Conservation (phyloP, 2,797 vertebrate species). For the Eutrigla gurnardus region DNA sequence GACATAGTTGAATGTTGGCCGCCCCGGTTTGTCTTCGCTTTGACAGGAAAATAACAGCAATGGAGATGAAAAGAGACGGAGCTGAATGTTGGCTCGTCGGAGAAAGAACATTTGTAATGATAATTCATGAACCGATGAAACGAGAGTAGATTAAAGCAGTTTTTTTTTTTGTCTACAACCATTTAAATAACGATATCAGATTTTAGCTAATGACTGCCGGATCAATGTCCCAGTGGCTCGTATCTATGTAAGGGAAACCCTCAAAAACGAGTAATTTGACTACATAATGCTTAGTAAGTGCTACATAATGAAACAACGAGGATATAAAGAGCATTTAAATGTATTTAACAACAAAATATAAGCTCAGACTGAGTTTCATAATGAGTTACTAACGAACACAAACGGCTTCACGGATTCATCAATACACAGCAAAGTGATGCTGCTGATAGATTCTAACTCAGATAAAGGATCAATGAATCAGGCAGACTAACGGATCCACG, state of each 20-base stretch:
- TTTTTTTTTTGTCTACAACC: neutral
- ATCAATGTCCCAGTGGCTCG: too few species aligned
- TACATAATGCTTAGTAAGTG: neutral
- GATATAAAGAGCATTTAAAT: too few species aligned
- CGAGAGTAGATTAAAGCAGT: neutral
- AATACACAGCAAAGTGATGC: too few species aligned
- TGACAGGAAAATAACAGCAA: neutral
- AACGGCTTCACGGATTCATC: too few species aligned
- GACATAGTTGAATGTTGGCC: neutral
- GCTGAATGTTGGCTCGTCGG: neutral
- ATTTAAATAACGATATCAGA: neutral
- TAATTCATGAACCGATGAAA: neutral
- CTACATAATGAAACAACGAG: too few species aligned
- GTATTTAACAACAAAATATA: too few species aligned
- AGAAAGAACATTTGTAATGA: neutral
- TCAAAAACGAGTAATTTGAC: neutral
- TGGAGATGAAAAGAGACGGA: neutral
- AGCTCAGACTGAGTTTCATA: too few species aligned
- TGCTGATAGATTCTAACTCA: too few species aligned
- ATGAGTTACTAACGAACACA: too few species aligned
- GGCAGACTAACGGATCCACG: too few species aligned
- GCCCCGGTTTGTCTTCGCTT: neutral
- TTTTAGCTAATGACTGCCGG: neutral
- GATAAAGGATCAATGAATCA: too few species aligned
- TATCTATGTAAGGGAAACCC: too few species aligned